Percentiles rank a stretch among this genome's conserved stretches.
These are phyloP conservation scores for Rhingia campestris DNA, from an alignment of 2,888 invertebrate species.

Conservation along the genomic window DNA sequence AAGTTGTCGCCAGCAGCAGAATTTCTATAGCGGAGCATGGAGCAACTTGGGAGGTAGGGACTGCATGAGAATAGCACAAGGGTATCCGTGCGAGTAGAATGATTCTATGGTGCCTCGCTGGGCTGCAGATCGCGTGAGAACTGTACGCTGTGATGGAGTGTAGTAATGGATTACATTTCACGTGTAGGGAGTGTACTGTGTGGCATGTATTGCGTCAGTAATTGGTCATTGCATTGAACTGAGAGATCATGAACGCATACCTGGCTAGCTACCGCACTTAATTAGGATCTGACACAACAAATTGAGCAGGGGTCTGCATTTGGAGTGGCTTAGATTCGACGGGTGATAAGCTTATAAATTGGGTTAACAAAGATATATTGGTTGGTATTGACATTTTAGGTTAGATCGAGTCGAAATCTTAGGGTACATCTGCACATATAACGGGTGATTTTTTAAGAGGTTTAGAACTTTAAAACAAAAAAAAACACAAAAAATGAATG, in stretches of 20 bases:
- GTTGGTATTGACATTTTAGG: too few relatives aligned
- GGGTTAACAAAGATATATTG: background rate
- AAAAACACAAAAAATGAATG: too few relatives aligned
- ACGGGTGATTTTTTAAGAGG: too few relatives aligned
- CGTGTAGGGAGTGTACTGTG: constrained; percentile 29
- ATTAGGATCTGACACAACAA: background rate
- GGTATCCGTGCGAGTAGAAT: constrained; percentile 42
- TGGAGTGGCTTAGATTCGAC: background rate
- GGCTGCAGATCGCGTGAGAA: constrained; percentile 40
- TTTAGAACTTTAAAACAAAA: too few relatives aligned
- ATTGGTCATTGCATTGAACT: background rate
- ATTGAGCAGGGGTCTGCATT: background rate
- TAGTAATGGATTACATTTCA: constrained; percentile 11
- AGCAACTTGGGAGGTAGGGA: constrained; percentile 38
- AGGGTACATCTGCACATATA: too few relatives aligned
- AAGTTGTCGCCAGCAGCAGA: constrained; percentile 64
- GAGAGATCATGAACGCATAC: constrained; percentile 15
- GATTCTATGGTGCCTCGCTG: constrained; percentile 21
- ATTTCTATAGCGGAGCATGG: background rate
- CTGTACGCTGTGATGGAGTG: constrained; percentile 3
- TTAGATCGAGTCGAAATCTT: too few relatives aligned
- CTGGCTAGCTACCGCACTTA: background rate
- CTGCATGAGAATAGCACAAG: constrained; percentile 39
- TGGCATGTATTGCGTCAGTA: constrained; percentile 22
- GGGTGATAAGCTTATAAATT: background rate